These are phyloP conservation scores for Drosophila orosa DNA, from an alignment of 1,140 invertebrate genomes.

Conservation along the genomic window DNA sequence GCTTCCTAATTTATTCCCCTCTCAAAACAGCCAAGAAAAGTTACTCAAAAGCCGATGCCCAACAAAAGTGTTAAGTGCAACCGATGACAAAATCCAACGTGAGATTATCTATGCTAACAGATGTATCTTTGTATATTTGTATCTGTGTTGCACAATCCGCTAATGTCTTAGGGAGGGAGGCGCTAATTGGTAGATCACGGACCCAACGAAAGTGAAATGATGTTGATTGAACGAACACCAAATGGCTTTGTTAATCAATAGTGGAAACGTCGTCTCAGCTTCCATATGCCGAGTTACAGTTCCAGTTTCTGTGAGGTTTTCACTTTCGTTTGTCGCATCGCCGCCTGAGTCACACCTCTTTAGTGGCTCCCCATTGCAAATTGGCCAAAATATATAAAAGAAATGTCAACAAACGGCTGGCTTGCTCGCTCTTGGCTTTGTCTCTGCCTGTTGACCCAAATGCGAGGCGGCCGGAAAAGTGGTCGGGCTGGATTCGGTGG, in stretches of 20 bases:
- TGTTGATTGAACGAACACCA: slow-evolving; percentile 21
- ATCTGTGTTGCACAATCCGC: slow-evolving; percentile 32
- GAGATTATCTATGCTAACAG: slow-evolving; percentile 1
- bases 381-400: slow-evolving; percentile 24
- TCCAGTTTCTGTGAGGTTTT: slow-evolving; percentile 31
- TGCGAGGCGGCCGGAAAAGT: slow-evolving; percentile 32
- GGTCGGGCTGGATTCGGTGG: slow-evolving; percentile 30
- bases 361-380: background rate
- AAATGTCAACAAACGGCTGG: slow-evolving; percentile 32
- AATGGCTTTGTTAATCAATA: slow-evolving; percentile 29
- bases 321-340: slow-evolving; percentile 49
- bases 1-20: background rate
- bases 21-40: background rate
- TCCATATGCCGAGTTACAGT: slow-evolving; percentile 8
- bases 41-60: background rate
- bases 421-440: slow-evolving; percentile 28
- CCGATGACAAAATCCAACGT: slow-evolving; percentile 33
- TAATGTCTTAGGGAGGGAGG: slow-evolving; percentile 4
- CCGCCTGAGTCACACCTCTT: slow-evolving; percentile 30
- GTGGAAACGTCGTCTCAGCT: slow-evolving; percentile 13
- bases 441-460: slow-evolving; percentile 45
- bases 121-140: background rate
- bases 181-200: slow-evolving; percentile 45
- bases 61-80: slow-evolving; percentile 1
- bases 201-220: slow-evolving; percentile 48